These are phyloP conservation scores for Macrotrachela quadricornifera DNA, from an alignment of 1,140 invertebrate species.

Conservation along the genomic window DNA sequence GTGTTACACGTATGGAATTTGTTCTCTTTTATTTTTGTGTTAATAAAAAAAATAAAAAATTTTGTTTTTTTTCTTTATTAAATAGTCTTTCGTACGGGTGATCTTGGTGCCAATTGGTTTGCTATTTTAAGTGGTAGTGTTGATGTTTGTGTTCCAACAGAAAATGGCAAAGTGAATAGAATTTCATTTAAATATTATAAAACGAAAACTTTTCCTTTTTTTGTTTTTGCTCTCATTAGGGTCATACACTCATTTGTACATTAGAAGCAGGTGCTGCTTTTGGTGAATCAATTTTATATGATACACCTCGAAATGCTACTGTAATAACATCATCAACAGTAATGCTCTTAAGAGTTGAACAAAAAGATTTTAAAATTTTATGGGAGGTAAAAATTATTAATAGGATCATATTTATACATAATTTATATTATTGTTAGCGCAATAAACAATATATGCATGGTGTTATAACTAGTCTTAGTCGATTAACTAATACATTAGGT, in stretches of 20 bases:
- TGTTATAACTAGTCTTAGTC: conserved; percentile 19
- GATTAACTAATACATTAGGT: conserved; percentile 9
- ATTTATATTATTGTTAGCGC: conserved; percentile 14
- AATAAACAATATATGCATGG: conserved; percentile 25
- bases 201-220: too few species aligned
- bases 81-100: conserved; percentile 51
- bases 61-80: too few species aligned
- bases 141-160: conserved; percentile 38
- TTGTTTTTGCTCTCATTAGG: conserved; percentile 29
- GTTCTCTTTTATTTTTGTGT: not conserved
- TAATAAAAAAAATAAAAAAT: too few species aligned
- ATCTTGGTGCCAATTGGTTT: conserved; percentile 54
- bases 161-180: conserved; percentile 23
- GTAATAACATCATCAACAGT: conserved; percentile 50
- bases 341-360: conserved; percentile 48
- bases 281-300: conserved; percentile 49
- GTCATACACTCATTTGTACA: conserved; percentile 41
- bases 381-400: conserved; percentile 46
- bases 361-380: conserved; percentile 49
- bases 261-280: conserved; percentile 50
- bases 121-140: conserved; percentile 47
- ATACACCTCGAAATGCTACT: conserved; percentile 46
- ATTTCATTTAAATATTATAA: not conserved
- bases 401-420: not conserved
- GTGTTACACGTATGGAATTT: conserved; percentile 46